Evolutionary conservation across 2,113 vertebrate species (phyloP).

Genomic region (pig (Sus scrofa)): T2T-Sscrofa CM000824.6:183943501-183944000

Average conservation of each 20-base stretch:
- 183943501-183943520: neutral
- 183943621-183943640: neutral
- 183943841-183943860: conserved; percentile 52
- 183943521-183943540: neutral
- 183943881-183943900: conserved; percentile 50
- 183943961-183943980: conserved; percentile 62
- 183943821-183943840: neutral
- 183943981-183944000: conserved; percentile 32
- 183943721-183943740: conserved; percentile 20
- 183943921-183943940: conserved; percentile 48
- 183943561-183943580: neutral
- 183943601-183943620: neutral
- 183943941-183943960: conserved; percentile 48
- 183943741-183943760: conserved; percentile 1
- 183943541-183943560: neutral
- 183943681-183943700: conserved; percentile 8
- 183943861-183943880: conserved; percentile 41
- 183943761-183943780: conserved; percentile 5
- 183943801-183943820: conserved; percentile 30
- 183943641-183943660: neutral
- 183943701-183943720: conserved; percentile 32
- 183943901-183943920: conserved; percentile 66
- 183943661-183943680: neutral
- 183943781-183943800: neutral
- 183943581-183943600: neutral